These are phyloP conservation scores for Sarcophaga rosellei DNA, from an alignment of 2,888 invertebrate genomes.

Conservation along the genomic window DNA sequence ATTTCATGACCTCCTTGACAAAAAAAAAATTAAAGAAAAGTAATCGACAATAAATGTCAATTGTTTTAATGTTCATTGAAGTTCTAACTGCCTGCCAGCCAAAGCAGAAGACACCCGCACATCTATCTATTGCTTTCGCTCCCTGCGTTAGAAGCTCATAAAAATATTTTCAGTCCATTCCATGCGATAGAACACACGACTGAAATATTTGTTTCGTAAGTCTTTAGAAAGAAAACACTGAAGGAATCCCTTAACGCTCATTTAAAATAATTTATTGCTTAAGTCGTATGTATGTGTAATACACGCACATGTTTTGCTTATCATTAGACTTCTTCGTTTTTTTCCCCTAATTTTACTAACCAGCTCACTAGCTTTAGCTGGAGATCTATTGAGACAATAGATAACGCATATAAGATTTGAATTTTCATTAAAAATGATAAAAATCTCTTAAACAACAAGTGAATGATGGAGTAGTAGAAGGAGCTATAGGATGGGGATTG, in stretches of 20 bases:
- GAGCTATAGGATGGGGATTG: background rate
- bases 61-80: too few relatives aligned
- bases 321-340: constrained; percentile 54
- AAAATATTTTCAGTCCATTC: background rate
- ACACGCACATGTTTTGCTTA: constrained; percentile 70
- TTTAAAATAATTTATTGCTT: constrained; percentile 79
- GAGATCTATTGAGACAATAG: background rate
- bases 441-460: constrained; percentile 45
- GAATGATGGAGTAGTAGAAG: constrained; percentile 1
- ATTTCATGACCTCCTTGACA: constrained; percentile 59
- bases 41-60: constrained; percentile 67
- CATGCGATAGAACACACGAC: constrained; percentile 19
- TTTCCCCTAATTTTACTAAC: background rate
- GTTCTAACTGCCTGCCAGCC: background rate
- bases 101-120: constrained; percentile 45
- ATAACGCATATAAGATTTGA: constrained; percentile 15
- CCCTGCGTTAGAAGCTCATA: background rate
- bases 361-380: background rate
- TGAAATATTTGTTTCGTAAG: constrained; percentile 11
- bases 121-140: background rate
- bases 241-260: constrained; percentile 76
- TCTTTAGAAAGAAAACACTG: constrained; percentile 8
- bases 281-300: constrained; percentile 67
- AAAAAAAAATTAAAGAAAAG: constrained; percentile 31
- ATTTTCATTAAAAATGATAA: constrained; percentile 57